Percentiles rank a stretch among this genome's conserved stretches.
Evolutionary conservation across 2,888 invertebrate species (phyloP).

Genomic region (Anticlea derivata): DNA sequence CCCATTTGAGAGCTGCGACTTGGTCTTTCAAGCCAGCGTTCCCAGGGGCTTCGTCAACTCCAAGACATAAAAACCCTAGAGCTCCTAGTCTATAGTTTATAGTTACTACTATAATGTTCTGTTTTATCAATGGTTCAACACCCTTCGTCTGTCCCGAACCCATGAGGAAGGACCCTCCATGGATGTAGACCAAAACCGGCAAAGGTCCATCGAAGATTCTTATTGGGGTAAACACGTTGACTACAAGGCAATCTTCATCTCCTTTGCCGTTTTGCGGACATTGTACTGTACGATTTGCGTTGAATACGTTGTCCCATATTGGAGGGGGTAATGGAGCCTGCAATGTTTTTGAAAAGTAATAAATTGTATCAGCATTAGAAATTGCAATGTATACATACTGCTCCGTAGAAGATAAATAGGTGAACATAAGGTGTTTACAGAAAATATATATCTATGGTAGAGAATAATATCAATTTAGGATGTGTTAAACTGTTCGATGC

Average conservation of each 20-base stretch:
- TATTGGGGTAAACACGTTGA: conserved; percentile 49
- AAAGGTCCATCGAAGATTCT: conserved; percentile 21
- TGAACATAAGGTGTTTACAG: too few species aligned
- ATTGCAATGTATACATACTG: too few species aligned
- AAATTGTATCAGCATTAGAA: too few species aligned
- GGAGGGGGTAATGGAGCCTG: conserved; percentile 41
- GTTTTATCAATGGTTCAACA: conserved; percentile 43
- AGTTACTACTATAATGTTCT: conserved; percentile 49
- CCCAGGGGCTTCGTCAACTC: conserved; percentile 48
- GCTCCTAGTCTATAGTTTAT: conserved; percentile 52
- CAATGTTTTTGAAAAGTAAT: not conserved
- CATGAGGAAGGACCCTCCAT: conserved; percentile 48
- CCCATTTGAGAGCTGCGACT: conserved; percentile 50
- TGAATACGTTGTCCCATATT: conserved; percentile 41
- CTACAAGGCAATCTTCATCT: conserved; percentile 49
- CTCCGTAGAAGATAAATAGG: too few species aligned
- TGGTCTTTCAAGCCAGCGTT: conserved; percentile 56
- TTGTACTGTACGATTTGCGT: conserved; percentile 41
- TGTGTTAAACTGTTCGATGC: too few species aligned
- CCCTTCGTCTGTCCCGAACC: conserved; percentile 47
- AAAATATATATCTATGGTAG: too few species aligned
- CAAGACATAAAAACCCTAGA: conserved; percentile 50
- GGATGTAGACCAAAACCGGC: conserved; percentile 51
- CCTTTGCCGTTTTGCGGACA: conserved; percentile 49
- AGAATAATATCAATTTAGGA: too few species aligned